Evolutionary conservation across 2,888 invertebrate species (phyloP).

Genomic region (Parasteatoda lunata): DNA sequence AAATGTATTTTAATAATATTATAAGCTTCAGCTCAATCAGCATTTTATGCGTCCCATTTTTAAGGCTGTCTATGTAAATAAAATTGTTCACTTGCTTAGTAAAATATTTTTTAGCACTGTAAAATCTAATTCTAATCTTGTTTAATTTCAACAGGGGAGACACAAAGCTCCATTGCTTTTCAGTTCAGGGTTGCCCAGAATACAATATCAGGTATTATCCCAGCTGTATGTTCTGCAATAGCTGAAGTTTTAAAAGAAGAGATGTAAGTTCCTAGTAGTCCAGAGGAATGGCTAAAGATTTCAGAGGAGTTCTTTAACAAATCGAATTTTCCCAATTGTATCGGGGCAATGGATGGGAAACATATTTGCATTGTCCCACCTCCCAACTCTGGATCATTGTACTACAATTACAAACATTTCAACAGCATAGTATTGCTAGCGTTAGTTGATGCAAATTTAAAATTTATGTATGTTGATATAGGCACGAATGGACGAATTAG

Average conservation of each 20-base stretch:
- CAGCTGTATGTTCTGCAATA: neutral
- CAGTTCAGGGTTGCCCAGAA: slow-evolving; percentile 18
- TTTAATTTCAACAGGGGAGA: neutral
- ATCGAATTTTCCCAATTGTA: neutral
- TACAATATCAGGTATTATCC: slow-evolving; percentile 21
- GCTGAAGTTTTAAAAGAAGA: neutral
- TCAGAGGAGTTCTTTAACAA: neutral
- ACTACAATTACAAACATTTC: neutral
- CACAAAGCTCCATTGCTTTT: slow-evolving; percentile 6
- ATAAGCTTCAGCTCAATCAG: too few relatives aligned
- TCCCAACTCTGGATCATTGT: neutral
- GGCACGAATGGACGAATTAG: slow-evolving; percentile 23
- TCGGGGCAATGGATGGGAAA: neutral
- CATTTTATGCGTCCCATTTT: too few relatives aligned
- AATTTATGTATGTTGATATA: slow-evolving; percentile 20
- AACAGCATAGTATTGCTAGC: slow-evolving; percentile 10
- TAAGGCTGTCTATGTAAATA: neutral
- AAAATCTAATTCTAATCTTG: neutral
- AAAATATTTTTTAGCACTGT: neutral
- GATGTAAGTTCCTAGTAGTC: neutral
- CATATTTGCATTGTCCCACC: slow-evolving; percentile 8
- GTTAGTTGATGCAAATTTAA: slow-evolving; percentile 17
- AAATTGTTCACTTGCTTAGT: neutral
- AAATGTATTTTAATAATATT: too few relatives aligned
- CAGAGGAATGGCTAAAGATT: slow-evolving; percentile 2